phyloP scores from a whole-genome alignment of 2,113 vertebrate species.

The Steatornis caripensis region DNA sequence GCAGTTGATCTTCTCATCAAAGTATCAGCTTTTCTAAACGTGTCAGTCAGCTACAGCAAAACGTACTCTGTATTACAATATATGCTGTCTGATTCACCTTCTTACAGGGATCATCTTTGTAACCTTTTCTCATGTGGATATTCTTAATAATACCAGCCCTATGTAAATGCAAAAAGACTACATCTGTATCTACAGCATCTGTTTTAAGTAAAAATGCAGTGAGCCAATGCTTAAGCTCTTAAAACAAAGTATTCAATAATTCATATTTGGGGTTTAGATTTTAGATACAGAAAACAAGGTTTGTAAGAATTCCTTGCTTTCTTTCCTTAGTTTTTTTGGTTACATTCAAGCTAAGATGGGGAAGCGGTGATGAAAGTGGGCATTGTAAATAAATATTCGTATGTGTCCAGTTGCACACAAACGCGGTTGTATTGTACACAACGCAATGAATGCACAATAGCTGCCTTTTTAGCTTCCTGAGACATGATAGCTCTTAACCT shows the following conservation, averaged over 20 bases:
- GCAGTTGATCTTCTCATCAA: conserved; percentile 56
- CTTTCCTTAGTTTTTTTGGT: conserved; percentile 44
- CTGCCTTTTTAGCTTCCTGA: conserved; percentile 60
- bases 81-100: conserved; percentile 40
- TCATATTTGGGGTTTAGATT: conserved; percentile 40
- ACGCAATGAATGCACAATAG: not conserved
- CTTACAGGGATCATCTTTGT: conserved; percentile 36
- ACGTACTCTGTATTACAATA: not conserved
- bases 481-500: conserved; percentile 58
- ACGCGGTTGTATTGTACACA: not conserved
- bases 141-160: conserved; percentile 33
- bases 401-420: conserved; percentile 1
- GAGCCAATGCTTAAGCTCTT: not conserved
- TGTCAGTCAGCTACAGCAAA: conserved; percentile 17
- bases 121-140: conserved; percentile 57
- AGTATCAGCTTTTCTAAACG: conserved; percentile 15
- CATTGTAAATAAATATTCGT: conserved; percentile 57
- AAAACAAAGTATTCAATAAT: conserved; percentile 14
- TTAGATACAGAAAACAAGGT: not conserved
- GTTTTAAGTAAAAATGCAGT: conserved; percentile 10
- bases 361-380: conserved; percentile 29
- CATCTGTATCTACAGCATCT: not conserved
- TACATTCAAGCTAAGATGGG: conserved; percentile 1
- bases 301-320: conserved; percentile 32
- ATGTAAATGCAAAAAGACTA: conserved; percentile 17